phyloP scores from a whole-genome alignment of 2,888 invertebrate genomes.

The Cerceris ruficornis region DNA sequence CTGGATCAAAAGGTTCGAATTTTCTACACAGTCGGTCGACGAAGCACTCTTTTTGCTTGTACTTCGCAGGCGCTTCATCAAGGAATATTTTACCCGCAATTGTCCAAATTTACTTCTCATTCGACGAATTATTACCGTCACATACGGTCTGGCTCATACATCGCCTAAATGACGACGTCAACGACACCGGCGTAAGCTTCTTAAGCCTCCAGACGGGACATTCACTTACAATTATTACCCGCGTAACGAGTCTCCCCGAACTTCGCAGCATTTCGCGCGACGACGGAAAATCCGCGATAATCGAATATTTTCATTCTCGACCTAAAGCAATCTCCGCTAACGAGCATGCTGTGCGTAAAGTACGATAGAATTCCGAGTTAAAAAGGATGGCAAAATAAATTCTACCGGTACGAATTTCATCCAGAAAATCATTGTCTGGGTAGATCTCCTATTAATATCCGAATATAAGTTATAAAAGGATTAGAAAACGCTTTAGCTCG shows the following conservation, averaged over 20 bases:
- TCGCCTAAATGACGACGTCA: constrained; percentile 50
- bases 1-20: too few species aligned
- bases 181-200: constrained; percentile 43
- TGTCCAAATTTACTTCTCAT: constrained; percentile 44
- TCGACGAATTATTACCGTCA: constrained; percentile 54
- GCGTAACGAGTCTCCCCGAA: constrained; percentile 21
- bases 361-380: background rate
- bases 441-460: constrained; percentile 68
- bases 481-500: constrained; percentile 45
- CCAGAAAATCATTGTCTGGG: constrained; percentile 44
- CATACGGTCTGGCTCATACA: constrained; percentile 43
- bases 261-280: constrained; percentile 21
- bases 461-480: constrained; percentile 49
- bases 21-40: too few species aligned
- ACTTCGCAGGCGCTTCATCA: constrained; percentile 40
- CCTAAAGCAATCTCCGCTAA: background rate
- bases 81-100: constrained; percentile 38
- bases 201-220: constrained; percentile 41
- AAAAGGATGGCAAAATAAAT: background rate
- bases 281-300: constrained; percentile 42
- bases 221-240: constrained; percentile 54
- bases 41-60: background rate
- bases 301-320: constrained; percentile 4
- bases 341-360: background rate
- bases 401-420: constrained; percentile 2